Conservation (phyloP, 2,797 vertebrate species). For the Nyctibius grandis region DNA sequence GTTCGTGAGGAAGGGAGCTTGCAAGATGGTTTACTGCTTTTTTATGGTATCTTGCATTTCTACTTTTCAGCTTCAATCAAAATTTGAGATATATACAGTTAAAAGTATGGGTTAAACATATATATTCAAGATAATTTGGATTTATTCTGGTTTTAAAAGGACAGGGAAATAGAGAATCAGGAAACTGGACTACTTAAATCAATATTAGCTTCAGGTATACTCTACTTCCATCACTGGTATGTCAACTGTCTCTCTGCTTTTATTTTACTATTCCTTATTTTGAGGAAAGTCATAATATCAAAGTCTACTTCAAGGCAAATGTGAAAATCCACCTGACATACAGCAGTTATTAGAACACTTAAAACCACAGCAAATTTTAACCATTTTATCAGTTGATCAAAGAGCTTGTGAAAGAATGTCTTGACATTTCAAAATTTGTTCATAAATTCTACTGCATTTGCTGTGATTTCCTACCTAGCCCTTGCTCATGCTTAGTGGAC, state of each 20-base stretch:
- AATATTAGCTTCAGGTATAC: neutral
- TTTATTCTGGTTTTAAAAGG: neutral
- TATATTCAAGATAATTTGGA: neutral
- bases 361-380: constrained; percentile 12
- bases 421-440: neutral
- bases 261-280: neutral
- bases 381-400: neutral
- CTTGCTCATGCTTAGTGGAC: neutral
- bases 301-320: neutral
- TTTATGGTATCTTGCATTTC: neutral
- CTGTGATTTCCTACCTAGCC: neutral
- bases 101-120: neutral
- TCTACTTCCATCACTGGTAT: neutral
- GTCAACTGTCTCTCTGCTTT: neutral
- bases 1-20: neutral
- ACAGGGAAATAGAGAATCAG: neutral
- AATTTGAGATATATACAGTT: neutral
- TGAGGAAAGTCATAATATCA: neutral
- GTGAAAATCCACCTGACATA: neutral
- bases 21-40: neutral
- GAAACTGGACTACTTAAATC: neutral
- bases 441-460: neutral
- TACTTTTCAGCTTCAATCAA: neutral
- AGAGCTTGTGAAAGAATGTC: neutral
- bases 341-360: neutral